A percentile compares a stretch with the other conserved stretches of the same genome.
These are phyloP conservation scores for Microctonus aethiopoides DNA, from an alignment of 2,888 invertebrate species.

Conservation along the genomic window DNA sequence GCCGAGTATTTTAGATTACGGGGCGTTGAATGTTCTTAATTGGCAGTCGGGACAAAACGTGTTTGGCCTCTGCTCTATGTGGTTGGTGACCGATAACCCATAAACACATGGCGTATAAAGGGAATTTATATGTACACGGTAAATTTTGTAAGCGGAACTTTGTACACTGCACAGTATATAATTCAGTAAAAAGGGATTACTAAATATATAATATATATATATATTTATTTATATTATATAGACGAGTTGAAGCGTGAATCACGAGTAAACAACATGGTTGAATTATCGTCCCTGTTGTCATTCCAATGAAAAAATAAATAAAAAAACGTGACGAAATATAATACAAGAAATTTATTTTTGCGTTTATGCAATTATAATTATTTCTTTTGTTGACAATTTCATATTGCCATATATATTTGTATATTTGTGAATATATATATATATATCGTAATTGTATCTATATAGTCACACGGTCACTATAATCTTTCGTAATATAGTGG, in stretches of 20 bases:
- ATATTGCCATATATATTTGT: too few species aligned
- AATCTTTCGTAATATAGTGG: constrained; percentile 44
- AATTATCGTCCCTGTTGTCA: background rate
- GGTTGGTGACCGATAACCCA: constrained; percentile 35
- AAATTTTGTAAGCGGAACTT: constrained; percentile 12
- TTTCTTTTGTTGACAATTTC: background rate
- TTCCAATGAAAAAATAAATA: background rate
- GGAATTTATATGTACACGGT: background rate
- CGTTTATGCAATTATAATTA: background rate
- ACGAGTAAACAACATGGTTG: background rate
- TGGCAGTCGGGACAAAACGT: constrained; percentile 43
- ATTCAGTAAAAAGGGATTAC: background rate
- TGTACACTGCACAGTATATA: background rate
- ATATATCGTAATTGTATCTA: constrained; percentile 6
- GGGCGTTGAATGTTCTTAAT: constrained; percentile 49
- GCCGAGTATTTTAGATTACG: constrained; percentile 50
- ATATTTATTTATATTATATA: too few species aligned
- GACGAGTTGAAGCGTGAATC: background rate
- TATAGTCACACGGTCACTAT: constrained; percentile 38
- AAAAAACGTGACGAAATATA: background rate
- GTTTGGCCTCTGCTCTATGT: constrained; percentile 32
- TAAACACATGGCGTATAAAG: constrained; percentile 28
- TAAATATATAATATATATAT: too few species aligned
- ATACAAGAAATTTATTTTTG: too few species aligned
- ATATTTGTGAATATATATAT: too few species aligned